phyloP scores from a whole-genome alignment of 2,113 vertebrate genomes.

The Sander vitreus region DNA sequence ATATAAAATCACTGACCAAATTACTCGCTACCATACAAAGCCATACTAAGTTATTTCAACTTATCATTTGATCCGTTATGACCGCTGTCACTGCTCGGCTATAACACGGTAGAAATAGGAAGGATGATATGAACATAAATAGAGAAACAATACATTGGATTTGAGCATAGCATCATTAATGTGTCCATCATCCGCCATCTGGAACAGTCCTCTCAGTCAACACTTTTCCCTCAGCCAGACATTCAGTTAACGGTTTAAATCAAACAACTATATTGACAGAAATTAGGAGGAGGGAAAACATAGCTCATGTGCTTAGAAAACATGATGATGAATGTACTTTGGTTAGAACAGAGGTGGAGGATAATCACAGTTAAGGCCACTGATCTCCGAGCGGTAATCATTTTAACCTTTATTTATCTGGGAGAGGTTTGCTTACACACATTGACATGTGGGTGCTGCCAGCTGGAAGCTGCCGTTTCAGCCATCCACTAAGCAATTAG shows the following conservation, averaged over 20 bases:
- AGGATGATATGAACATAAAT: neutral
- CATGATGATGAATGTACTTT: constrained; percentile 44
- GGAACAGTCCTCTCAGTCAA: constrained; percentile 7
- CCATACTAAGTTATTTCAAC: neutral
- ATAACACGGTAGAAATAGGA: neutral
- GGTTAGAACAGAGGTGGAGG: constrained; percentile 41
- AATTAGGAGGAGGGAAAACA: neutral
- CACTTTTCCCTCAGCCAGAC: constrained; percentile 6
- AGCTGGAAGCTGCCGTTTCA: constrained; percentile 40
- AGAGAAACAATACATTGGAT: constrained; percentile 9
- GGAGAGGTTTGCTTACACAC: constrained; percentile 46
- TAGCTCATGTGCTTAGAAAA: constrained; percentile 34
- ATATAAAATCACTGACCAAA: neutral
- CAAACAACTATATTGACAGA: constrained; percentile 42
- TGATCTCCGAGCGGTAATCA: constrained; percentile 49
- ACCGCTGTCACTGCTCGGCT: neutral
- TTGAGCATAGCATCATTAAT: neutral
- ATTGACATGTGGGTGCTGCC: constrained; percentile 14
- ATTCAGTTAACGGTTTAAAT: constrained; percentile 36
- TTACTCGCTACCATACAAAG: neutral
- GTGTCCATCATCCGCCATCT: constrained; percentile 21
- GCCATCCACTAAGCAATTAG: constrained; percentile 32
- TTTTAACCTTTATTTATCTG: constrained; percentile 57
- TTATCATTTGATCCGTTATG: neutral
- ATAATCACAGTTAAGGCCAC: constrained; percentile 55